These are phyloP conservation scores for Neoascia interrupta DNA, from an alignment of 2,888 invertebrate genomes.

Conservation along the genomic window DNA sequence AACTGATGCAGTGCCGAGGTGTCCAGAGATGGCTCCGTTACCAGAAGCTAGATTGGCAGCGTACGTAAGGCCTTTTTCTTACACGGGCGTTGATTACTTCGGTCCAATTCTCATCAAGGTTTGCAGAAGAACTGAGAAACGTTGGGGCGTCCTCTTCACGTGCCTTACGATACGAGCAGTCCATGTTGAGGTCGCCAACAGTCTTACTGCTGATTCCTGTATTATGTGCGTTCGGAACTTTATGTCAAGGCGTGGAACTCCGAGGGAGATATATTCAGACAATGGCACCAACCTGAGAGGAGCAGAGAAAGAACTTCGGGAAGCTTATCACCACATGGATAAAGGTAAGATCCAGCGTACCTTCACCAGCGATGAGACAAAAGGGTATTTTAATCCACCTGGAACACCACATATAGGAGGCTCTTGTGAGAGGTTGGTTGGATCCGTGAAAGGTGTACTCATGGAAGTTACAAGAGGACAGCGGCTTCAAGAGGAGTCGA, in stretches of 20 bases:
- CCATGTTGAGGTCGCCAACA: slow-evolving; percentile 28
- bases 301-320: too few species aligned
- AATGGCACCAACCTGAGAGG: too few species aligned
- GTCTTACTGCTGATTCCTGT: too few species aligned
- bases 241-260: slow-evolving; percentile 33
- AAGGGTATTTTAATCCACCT: slow-evolving; percentile 1
- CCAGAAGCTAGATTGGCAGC: too few species aligned
- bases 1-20: too few species aligned
- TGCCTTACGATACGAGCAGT: too few species aligned
- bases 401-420: slow-evolving; percentile 6
- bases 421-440: neutral
- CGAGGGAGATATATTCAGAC: too few species aligned
- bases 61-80: too few species aligned
- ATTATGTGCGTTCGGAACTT: slow-evolving; percentile 40
- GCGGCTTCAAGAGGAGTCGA: neutral
- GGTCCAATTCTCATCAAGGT: slow-evolving; percentile 24
- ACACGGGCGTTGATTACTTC: slow-evolving; percentile 52
- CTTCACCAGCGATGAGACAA: neutral
- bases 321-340: too few species aligned
- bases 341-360: too few species aligned
- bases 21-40: too few species aligned
- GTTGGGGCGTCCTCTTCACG: too few species aligned
- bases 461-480: neutral
- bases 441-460: neutral
- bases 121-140: slow-evolving; percentile 40